Conservation (phyloP, 2,797 vertebrate genomes). For the Callimico goeldii region DNA sequence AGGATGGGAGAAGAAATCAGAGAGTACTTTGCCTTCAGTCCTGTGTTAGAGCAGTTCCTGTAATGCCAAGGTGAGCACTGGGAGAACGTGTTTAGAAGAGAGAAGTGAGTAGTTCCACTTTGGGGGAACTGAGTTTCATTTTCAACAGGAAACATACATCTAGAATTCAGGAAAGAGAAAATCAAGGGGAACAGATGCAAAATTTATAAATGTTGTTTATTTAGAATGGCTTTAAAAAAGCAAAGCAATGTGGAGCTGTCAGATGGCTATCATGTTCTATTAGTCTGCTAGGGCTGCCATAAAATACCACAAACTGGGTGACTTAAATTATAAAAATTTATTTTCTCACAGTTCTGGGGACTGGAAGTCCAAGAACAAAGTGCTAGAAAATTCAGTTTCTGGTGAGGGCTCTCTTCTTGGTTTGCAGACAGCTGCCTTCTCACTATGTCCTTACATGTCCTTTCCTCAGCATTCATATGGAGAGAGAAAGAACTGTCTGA, state of each 20-base stretch:
- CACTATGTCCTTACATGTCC: background rate
- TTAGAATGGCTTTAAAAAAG: slow-evolving; percentile 6
- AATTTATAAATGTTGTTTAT: background rate
- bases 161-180: slow-evolving; percentile 14
- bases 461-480: background rate
- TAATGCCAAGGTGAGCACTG: background rate
- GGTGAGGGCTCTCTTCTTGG: background rate
- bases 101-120: background rate
- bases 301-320: background rate
- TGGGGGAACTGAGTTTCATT: background rate
- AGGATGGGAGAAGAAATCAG: background rate
- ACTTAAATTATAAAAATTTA: background rate
- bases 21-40: background rate
- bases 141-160: background rate
- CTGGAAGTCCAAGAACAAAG: background rate
- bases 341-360: background rate
- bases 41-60: background rate
- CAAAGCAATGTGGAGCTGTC: background rate
- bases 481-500: background rate
- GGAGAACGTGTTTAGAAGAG: background rate
- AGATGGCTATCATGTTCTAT: background rate
- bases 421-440: background rate
- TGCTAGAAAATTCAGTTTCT: background rate
- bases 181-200: background rate
- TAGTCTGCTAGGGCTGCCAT: background rate